phyloP scores from a whole-genome alignment of 2,113 vertebrate genomes.

The Turdus rufiventris region DNA sequence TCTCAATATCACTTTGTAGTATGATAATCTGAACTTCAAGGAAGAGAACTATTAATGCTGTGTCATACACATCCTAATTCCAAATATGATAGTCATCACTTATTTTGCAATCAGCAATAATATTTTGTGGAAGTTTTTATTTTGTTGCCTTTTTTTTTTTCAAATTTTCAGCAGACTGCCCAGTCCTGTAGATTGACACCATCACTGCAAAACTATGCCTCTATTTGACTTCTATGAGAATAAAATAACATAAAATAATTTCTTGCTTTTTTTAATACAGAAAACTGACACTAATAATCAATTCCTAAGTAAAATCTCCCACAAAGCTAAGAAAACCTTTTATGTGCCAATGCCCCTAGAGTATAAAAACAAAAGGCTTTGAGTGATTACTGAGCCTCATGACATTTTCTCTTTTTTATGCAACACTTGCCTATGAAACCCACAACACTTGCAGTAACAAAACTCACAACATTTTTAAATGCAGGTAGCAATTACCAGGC shows the following conservation, averaged over 20 bases:
- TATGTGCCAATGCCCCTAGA: accelerated
- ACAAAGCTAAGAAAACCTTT: not conserved
- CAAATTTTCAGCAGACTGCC: not conserved
- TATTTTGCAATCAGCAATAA: not conserved
- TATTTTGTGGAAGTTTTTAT: not conserved
- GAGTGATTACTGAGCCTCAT: not conserved
- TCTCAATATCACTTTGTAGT: not conserved
- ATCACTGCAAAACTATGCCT: not conserved
- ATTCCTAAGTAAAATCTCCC: not conserved
- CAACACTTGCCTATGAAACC: not conserved
- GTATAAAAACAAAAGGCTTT: not conserved
- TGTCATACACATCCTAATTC: not conserved
- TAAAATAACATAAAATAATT: not conserved
- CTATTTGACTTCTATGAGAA: not conserved
- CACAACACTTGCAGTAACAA: not conserved
- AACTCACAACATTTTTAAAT: not conserved
- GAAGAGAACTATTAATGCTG: not conserved
- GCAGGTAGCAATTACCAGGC: not conserved
- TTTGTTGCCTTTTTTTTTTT: not conserved
- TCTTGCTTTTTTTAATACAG: not conserved
- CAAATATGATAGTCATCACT: not conserved
- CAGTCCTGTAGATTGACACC: not conserved
- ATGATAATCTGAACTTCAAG: not conserved
- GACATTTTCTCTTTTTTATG: not conserved
- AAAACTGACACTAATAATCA: not conserved